Conservation (phyloP, 35 echinoderm and acorn worm species). For the Acanthaster planci region DNA sequence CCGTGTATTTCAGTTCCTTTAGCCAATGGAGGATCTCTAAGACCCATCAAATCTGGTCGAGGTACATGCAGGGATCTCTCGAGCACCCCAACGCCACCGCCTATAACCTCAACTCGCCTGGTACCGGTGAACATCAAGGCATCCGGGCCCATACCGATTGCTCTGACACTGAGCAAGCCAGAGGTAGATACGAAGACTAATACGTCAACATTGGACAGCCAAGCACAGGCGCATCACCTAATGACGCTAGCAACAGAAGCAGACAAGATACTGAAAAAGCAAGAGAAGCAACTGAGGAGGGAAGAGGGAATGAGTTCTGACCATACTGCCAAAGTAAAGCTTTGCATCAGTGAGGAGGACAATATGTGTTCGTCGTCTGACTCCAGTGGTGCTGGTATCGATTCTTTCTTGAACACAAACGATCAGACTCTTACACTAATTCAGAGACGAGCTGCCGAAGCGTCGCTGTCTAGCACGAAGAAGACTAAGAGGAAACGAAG, state of each 20-base stretch:
- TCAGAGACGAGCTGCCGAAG: conserved; percentile 35
- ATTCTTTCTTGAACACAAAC: background rate
- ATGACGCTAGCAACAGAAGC: conserved; percentile 89
- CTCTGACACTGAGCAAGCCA: conserved; percentile 45
- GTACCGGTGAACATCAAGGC: background rate
- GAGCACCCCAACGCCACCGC: conserved; percentile 26
- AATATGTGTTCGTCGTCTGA: background rate
- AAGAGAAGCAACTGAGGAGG: background rate
- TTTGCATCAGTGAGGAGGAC: background rate
- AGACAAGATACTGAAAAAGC: conserved; percentile 69
- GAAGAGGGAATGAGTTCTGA: conserved; percentile 21
- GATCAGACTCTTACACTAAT: conserved; percentile 32
- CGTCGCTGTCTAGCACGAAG: conserved; percentile 23
- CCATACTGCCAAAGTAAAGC: conserved; percentile 7
- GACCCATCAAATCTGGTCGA: background rate
- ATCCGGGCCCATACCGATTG: conserved; percentile 41
- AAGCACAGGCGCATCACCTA: conserved; percentile 34
- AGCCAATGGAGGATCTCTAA: background rate
- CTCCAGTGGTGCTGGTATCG: background rate
- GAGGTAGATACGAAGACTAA: conserved; percentile 48
- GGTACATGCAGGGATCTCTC: no score
- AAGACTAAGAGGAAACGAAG: conserved; percentile 54
- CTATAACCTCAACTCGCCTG: conserved; percentile 38
- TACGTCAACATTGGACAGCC: conserved; percentile 36
- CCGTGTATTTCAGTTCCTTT: background rate